A percentile compares a stretch with the other conserved stretches of the same genome.
These are phyloP conservation scores for Graptemys geographica DNA, from an alignment of 2,797 vertebrate species.

Conservation along the genomic window DNA sequence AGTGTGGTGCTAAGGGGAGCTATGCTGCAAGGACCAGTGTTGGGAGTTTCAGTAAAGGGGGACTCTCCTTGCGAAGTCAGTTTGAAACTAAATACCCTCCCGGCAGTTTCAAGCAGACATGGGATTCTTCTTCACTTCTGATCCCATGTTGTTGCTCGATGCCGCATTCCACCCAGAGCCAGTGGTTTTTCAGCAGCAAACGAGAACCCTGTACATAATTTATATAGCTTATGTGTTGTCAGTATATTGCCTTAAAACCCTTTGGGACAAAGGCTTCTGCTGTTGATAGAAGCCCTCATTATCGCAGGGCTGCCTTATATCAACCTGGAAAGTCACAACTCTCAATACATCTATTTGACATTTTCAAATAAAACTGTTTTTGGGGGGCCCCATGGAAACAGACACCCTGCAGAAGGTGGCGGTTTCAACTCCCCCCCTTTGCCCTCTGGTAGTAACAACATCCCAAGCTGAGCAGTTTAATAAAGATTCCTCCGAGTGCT, in stretches of 20 bases:
- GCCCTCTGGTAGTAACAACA: neutral
- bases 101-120: neutral
- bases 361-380: neutral
- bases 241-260: neutral
- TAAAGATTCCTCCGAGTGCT: neutral
- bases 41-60: too few relatives aligned
- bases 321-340: neutral
- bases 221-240: neutral
- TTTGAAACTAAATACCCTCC: neutral
- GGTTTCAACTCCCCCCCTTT: neutral
- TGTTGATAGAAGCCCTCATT: neutral
- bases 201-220: neutral
- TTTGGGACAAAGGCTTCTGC: neutral
- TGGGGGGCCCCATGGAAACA: neutral
- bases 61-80: too few relatives aligned
- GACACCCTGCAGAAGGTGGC: neutral
- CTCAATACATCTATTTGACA: neutral
- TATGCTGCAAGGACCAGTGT: too few relatives aligned
- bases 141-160: neutral
- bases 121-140: neutral
- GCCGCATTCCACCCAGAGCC: neutral
- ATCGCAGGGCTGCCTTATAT: neutral
- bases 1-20: too few relatives aligned
- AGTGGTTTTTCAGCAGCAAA: neutral
- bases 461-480: neutral